These are phyloP conservation scores for Centruroides vittatus DNA, from an alignment of 1,140 invertebrate species.

Conservation along the genomic window DNA sequence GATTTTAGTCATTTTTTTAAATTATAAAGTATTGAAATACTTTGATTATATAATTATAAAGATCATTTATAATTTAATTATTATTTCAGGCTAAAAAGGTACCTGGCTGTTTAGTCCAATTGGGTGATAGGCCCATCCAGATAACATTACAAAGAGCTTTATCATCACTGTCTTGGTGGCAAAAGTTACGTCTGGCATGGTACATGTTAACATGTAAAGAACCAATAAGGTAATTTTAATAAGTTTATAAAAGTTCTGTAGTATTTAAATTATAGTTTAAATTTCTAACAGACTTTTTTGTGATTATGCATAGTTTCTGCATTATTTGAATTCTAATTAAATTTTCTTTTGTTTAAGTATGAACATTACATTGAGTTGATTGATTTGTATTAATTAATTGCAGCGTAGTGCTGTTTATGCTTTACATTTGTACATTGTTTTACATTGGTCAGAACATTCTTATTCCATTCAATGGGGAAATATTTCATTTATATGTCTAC, in stretches of 20 bases:
- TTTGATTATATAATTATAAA: no score
- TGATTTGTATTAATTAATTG: no score
- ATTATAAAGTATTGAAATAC: no score
- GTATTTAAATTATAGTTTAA: background rate
- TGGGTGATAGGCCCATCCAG: constrained; percentile 81
- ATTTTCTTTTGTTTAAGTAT: no score
- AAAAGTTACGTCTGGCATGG: constrained; percentile 72
- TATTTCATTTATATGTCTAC: no score
- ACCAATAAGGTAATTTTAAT: constrained; percentile 49
- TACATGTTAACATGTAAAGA: constrained; percentile 60
- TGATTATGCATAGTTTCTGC: no score
- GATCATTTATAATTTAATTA: background rate
- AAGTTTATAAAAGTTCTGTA: background rate
- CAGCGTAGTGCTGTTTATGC: no score
- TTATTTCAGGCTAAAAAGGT: constrained; percentile 53
- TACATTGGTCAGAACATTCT: no score
- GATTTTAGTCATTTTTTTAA: background rate
- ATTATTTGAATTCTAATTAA: no score
- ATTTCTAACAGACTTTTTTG: background rate
- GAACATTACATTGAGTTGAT: no score
- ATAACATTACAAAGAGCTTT: constrained; percentile 78
- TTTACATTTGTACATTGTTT: no score
- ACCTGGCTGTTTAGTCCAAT: constrained; percentile 63
- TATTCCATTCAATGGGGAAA: no score
- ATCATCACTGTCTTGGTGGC: constrained; percentile 64